Evolutionary conservation across 2,113 vertebrate species (phyloP).

Genomic region (Halichoerus grypus): DNA sequence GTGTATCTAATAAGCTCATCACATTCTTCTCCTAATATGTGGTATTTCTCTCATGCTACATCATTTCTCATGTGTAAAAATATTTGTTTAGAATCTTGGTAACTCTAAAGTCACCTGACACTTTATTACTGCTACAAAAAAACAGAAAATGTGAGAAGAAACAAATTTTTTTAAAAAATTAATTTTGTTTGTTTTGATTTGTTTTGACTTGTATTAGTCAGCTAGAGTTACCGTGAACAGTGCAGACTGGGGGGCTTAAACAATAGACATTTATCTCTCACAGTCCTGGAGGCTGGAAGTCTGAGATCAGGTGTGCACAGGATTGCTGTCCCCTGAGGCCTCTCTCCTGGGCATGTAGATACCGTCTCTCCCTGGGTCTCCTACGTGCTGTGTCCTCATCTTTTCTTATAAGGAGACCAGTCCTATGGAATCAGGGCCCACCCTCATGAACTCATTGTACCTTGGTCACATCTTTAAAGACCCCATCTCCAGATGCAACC

Average conservation of each 20-base stretch:
- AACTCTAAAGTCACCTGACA: neutral
- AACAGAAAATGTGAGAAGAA: neutral
- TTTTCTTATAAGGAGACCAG: neutral
- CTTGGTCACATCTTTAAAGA: neutral
- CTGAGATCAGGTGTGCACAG: neutral
- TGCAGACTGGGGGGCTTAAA: neutral
- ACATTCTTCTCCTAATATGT: neutral
- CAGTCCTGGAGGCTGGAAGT: neutral
- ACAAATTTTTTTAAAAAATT: neutral
- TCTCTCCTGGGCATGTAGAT: neutral
- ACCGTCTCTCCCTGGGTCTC: neutral
- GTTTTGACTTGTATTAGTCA: neutral
- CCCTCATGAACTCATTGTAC: neutral
- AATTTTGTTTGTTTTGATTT: neutral
- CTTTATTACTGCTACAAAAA: neutral
- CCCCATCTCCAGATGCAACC: neutral
- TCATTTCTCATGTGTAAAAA: neutral
- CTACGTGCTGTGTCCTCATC: accelerated
- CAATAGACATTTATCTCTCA: neutral
- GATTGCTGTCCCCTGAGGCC: neutral
- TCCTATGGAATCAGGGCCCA: neutral
- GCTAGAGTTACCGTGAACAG: accelerated
- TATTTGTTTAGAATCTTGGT: neutral
- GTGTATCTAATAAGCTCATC: neutral
- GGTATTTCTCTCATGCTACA: neutral